Percentiles rank a stretch among this genome's conserved stretches.
Conservation (phyloP, 2,888 invertebrate species). For the Podabrus alpinus region DNA sequence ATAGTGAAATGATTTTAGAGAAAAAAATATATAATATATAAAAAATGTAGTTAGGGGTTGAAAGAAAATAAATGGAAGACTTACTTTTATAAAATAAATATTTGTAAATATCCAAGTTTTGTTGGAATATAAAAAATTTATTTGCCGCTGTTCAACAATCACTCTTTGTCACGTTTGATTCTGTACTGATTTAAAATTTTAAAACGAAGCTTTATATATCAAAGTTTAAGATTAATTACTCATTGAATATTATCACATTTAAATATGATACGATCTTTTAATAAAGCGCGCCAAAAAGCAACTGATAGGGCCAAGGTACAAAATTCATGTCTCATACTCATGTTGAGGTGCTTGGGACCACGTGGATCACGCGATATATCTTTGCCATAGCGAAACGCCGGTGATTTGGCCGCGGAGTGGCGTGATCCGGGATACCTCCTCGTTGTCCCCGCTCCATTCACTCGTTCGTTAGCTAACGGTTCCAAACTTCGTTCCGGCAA, state of each 20-base stretch:
- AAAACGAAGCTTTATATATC: not conserved
- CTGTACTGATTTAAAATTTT: not conserved
- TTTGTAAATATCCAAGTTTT: not conserved
- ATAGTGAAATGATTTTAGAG: not conserved
- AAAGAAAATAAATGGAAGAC: constrained; percentile 3
- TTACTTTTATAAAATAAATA: not conserved
- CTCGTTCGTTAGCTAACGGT: not conserved
- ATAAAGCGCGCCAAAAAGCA: not conserved
- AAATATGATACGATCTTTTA: not conserved
- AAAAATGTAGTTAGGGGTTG: not conserved
- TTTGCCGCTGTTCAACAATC: not conserved
- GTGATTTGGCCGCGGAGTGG: constrained; percentile 32
- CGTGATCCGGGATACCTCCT: constrained; percentile 22
- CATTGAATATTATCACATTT: not conserved
- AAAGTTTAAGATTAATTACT: not conserved
- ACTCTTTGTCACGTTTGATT: not conserved
- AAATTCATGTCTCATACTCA: constrained; percentile 18
- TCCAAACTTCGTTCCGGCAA: not conserved
- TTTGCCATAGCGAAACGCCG: constrained; percentile 21
- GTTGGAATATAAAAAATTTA: not conserved
- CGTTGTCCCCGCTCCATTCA: not conserved
- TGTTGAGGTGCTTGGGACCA: constrained; percentile 20
- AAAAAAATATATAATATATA: not conserved
- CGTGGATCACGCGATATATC: constrained; percentile 31
- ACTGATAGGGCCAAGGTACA: constrained; percentile 17